Base-by-base conservation (phyloP, 2,888 invertebrate genomes). In the Halocaridina rubra region DNA sequence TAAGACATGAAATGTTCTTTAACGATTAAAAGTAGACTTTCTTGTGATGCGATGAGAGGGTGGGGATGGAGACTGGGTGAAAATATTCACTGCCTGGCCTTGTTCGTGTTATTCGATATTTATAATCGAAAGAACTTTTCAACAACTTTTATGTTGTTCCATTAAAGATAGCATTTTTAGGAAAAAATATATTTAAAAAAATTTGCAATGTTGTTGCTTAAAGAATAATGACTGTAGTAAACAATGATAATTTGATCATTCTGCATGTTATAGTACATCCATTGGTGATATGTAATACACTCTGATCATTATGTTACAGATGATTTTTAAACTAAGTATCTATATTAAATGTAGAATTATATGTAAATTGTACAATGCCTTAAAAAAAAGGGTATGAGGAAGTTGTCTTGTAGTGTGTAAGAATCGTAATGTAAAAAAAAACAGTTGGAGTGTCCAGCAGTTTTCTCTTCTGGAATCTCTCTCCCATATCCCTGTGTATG, bases 361-460 rank as follows among this genome's bases (percentile, higher is more conserved):
- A 71, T 78, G 82, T 84, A 61, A 71, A 77, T 71, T 84, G 82
- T 84, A 77, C 64, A 84, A 78, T 84, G 82, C 82, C 82, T 84
- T 84, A 84, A 69, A 32, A n/a, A n/a, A n/a, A n/a, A n/a, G n/a
- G 71, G 82, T 77, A 77, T 46, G 72, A 78, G 72, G 39, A 77
- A 78, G 82, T 72, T 84, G 82, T 84, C 64, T 78, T 78, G 82
- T 82, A 82, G 82, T 53, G 30, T 53, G n/a, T n/a, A n/a, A 82
- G 69, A 32, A 71, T 78, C 78, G 78, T 84, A 71, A 77, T 84
- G 78, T 72, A 72, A 72, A 80, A 72, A n/a, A n/a, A n/a, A n/a
- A n/a, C n/a, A 59, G 72, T 53, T 82, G 59, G 53, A 53, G 61
- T 46, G 59, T 78, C 82, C 78, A 78, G 78, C 32, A 39, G 53